Base-by-base conservation (phyloP, 2,888 invertebrate species). In the Phengaris arion region DNA sequence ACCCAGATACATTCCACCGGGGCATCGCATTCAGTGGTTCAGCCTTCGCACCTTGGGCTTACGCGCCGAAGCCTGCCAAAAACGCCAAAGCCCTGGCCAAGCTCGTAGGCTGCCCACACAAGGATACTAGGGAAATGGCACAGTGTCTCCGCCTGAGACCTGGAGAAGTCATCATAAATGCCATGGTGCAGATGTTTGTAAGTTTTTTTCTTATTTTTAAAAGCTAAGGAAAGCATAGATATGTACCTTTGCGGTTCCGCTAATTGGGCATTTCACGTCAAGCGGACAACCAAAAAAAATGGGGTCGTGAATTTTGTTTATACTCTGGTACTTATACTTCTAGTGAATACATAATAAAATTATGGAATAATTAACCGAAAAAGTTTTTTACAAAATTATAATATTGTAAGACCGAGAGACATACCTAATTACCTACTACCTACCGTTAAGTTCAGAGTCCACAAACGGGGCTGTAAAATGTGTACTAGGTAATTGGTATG, bases 1-100 rank as follows among this genome's bases (percentile, higher is more conserved):
- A 10, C 59, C 22, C 64, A 76, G 76, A 54, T 72, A 74, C 70
- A 3, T 76, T 76, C 52, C 69, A 68, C 46, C 69, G 74, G 5
- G 76, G 74, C 12, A 74, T 76, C 12, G 70, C 72, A 1, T 76
- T 74, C 52, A 76, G 76, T 22, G 76, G 76, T 13, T 51, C 74
- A 3, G 74, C 76, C 9, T 74, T 76, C n/a, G 74, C 74, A 6
- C 54, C 76, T 7, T 76, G 76, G 76, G 69, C 74, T 8, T 59
- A 68, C 22, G 57, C 74, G 1, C n/a, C 51, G 12, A 74, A 70
- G n/a, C 74, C 76, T 7, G 48, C 54, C n/a, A 51, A 76, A 15
- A 76, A 74, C 46, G 74, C 74, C 15, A 59, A 72, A 45, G 59
- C 22, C 15, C 48, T 76, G 59, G 76, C 76, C 13, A 35, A n/a